A percentile compares a stretch with the other conserved stretches of the same genome.
These are phyloP conservation scores for Coregonus suidteri DNA, from an alignment of 2,797 vertebrate genomes.

Conservation along the genomic window DNA sequence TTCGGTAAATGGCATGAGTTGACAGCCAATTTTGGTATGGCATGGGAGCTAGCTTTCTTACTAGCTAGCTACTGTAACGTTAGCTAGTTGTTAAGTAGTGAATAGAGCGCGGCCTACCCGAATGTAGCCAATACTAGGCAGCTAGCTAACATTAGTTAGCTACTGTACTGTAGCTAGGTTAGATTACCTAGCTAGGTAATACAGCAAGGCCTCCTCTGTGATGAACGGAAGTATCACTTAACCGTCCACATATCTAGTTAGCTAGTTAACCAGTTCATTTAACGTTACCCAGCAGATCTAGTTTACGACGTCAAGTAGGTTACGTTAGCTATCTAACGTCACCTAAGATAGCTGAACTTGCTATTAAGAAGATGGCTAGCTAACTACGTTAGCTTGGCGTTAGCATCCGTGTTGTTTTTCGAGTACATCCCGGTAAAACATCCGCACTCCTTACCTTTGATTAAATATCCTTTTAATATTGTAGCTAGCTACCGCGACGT, in stretches of 20 bases:
- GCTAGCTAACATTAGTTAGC: neutral
- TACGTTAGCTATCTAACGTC: constrained; percentile 26
- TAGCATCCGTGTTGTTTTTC: constrained; percentile 60
- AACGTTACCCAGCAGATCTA: too few species aligned
- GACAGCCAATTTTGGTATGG: neutral
- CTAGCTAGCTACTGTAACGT: too few species aligned
- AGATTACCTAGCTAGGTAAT: neutral
- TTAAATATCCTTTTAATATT: constrained; percentile 57
- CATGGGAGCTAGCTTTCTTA: neutral
- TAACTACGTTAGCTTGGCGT: constrained; percentile 36
- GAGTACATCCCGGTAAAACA: constrained; percentile 45
- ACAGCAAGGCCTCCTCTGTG: neutral
- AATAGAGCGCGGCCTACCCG: neutral
- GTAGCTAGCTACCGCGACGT: constrained; percentile 7
- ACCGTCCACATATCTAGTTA: too few species aligned
- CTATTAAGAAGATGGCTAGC: neutral
- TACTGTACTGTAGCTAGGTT: neutral
- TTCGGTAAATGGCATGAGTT: neutral
- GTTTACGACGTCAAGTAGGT: neutral
- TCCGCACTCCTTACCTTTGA: constrained; percentile 65
- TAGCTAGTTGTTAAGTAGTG: neutral
- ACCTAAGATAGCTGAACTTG: constrained; percentile 7
- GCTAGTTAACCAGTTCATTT: too few species aligned
- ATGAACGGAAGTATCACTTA: too few species aligned
- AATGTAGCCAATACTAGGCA: too few species aligned